Conservation (phyloP, 2,888 invertebrate genomes). For the Plebejus anna region DNA sequence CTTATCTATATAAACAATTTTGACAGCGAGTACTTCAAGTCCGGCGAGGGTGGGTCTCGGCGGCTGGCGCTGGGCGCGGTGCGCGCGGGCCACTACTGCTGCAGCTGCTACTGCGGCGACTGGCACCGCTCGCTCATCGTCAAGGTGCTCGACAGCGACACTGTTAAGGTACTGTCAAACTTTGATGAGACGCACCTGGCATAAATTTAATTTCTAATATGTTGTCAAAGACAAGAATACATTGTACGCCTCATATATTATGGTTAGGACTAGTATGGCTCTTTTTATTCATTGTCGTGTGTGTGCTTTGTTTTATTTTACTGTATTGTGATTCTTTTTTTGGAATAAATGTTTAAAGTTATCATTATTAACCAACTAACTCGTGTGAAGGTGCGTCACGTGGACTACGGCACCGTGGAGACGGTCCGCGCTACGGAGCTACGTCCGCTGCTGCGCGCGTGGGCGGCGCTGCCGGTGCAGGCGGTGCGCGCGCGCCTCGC, state of each 20-base stretch:
- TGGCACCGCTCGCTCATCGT: slow-evolving; percentile 77
- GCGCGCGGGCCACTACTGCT: slow-evolving; percentile 71
- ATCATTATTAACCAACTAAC: too few relatives aligned
- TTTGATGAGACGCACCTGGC: too few relatives aligned
- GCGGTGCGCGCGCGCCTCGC: slow-evolving; percentile 74
- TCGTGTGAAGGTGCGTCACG: slow-evolving; percentile 68
- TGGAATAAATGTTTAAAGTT: too few relatives aligned
- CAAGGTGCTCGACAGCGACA: slow-evolving; percentile 62
- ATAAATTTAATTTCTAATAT: too few relatives aligned
- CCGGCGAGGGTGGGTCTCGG: slow-evolving; percentile 50
- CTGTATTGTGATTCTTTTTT: too few relatives aligned
- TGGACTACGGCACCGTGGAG: slow-evolving; percentile 80
- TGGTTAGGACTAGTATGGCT: too few relatives aligned
- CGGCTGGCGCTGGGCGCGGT: slow-evolving; percentile 56
- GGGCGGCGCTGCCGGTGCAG: slow-evolving; percentile 69
- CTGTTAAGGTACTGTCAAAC: slow-evolving; percentile 49
- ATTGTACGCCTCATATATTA: too few relatives aligned
- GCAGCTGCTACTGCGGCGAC: slow-evolving; percentile 63
- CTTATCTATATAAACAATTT: too few relatives aligned
- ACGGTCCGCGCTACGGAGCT: slow-evolving; percentile 46
- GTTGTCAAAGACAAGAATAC: too few relatives aligned
- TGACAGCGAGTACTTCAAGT: slow-evolving; percentile 54
- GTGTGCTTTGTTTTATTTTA: too few relatives aligned
- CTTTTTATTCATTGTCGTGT: too few relatives aligned
- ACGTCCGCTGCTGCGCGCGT: slow-evolving; percentile 59